Percentiles rank a stretch among this genome's conserved stretches.
Conservation (phyloP, 2,797 vertebrate genomes). For the Aplochiton taeniatus region DNA sequence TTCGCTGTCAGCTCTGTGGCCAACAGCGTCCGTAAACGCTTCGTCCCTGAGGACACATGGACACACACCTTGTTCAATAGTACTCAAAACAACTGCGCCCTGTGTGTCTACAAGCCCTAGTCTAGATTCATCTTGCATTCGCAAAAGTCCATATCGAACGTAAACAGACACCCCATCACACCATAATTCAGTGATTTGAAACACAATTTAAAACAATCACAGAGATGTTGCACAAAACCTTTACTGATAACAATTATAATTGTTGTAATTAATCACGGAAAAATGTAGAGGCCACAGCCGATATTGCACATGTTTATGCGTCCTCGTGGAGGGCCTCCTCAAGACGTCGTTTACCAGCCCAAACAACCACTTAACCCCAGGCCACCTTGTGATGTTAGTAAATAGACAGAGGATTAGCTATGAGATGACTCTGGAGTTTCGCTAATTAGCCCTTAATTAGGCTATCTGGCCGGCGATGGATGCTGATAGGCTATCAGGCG, state of each 20-base stretch:
- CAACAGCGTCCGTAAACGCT: constrained; percentile 87
- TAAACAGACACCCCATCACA: not conserved
- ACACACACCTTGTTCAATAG: constrained; percentile 15
- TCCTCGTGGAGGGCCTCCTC: not conserved
- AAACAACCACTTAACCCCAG: constrained; percentile 14
- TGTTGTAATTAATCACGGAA: too few species aligned
- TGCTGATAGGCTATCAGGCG: constrained; percentile 4
- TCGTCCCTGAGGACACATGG: constrained; percentile 81
- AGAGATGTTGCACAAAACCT: too few species aligned
- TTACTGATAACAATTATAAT: too few species aligned
- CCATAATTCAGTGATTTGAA: too few species aligned
- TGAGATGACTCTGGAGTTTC: constrained; percentile 13
- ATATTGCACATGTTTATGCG: too few species aligned
- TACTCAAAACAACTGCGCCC: too few species aligned
- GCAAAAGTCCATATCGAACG: constrained; percentile 1
- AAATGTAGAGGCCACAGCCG: too few species aligned
- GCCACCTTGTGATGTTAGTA: not conserved
- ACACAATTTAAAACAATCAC: too few species aligned
- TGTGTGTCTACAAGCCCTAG: too few species aligned
- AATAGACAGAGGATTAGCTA: constrained; percentile 13
- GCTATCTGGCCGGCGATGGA: constrained; percentile 16
- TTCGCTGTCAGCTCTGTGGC: constrained; percentile 87
- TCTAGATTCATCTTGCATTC: too few species aligned
- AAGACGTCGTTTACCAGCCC: constrained; percentile 17
- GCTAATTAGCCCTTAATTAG: constrained; percentile 26